Conservation (phyloP, 2,113 vertebrate genomes). For the Psittacula cyanocephala region DNA sequence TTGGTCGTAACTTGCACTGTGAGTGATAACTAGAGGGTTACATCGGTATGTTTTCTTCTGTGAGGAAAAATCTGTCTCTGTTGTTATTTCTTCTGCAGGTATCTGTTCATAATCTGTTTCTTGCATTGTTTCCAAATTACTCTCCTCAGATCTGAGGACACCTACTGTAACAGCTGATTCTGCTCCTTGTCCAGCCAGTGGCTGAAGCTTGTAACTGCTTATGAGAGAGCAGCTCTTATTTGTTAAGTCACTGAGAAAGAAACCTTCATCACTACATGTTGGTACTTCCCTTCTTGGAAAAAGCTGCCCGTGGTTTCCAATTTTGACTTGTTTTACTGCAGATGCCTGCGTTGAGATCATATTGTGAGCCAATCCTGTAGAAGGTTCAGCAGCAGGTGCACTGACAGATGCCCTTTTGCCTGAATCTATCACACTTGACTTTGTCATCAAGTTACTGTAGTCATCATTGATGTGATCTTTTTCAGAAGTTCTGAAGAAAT, state of each 20-base stretch:
- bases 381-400: neutral
- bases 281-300: neutral
- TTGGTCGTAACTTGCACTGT: constrained; percentile 4
- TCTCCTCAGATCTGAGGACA: neutral
- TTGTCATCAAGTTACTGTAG: neutral
- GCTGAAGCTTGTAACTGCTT: neutral
- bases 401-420: neutral
- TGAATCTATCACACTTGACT: constrained; percentile 18
- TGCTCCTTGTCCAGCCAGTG: neutral
- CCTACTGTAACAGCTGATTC: neutral
- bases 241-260: constrained; percentile 39
- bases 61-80: constrained; percentile 1
- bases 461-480: constrained; percentile 12
- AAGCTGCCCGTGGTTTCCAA: neutral
- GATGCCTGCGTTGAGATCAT: neutral
- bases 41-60: neutral
- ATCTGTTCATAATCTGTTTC: neutral
- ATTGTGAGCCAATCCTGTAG: neutral
- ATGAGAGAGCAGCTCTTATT: neutral
- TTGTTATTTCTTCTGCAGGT: neutral
- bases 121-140: neutral
- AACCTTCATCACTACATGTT: constrained; percentile 13
- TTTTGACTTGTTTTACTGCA: neutral
- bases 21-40: neutral
- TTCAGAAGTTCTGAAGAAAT: constrained; percentile 35